Percentiles rank a stretch among this genome's conserved stretches.
These are phyloP conservation scores for Drosophila serrata DNA, from an alignment of 1,140 invertebrate species.

Conservation along the genomic window DNA sequence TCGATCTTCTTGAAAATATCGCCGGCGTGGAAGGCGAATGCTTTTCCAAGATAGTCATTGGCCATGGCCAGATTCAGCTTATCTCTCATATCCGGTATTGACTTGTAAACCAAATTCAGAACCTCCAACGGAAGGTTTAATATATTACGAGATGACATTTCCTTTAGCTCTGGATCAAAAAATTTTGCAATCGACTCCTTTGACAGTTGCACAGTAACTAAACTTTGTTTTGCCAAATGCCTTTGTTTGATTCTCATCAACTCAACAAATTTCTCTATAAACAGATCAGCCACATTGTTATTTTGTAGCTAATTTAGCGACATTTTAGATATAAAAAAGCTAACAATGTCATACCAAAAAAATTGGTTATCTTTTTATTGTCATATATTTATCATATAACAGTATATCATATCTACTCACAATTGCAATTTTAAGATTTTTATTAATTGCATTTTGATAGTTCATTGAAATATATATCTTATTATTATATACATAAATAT, in stretches of 20 bases:
- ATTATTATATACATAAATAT: background rate
- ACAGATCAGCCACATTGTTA: background rate
- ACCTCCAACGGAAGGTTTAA: conserved; percentile 1
- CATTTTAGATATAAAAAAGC: background rate
- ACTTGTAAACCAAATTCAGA: background rate
- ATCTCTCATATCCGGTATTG: background rate
- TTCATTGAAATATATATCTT: no score
- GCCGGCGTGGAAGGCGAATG: background rate
- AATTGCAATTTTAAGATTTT: background rate
- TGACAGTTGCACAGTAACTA: background rate
- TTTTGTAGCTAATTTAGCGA: background rate
- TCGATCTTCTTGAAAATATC: background rate
- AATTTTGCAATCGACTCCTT: background rate
- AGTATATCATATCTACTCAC: background rate
- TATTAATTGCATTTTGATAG: background rate
- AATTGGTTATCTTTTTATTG: background rate
- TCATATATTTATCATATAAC: background rate
- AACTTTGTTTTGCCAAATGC: background rate
- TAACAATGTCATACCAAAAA: background rate
- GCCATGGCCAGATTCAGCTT: conserved; percentile 6
- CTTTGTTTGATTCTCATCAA: background rate
- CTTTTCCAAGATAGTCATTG: background rate
- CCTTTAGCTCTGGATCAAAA: background rate
- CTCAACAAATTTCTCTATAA: background rate
- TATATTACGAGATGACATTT: conserved; percentile 1